phyloP scores from a whole-genome alignment of 92 coral and sea anemone species.

The Blastomussa wellsi region DNA sequence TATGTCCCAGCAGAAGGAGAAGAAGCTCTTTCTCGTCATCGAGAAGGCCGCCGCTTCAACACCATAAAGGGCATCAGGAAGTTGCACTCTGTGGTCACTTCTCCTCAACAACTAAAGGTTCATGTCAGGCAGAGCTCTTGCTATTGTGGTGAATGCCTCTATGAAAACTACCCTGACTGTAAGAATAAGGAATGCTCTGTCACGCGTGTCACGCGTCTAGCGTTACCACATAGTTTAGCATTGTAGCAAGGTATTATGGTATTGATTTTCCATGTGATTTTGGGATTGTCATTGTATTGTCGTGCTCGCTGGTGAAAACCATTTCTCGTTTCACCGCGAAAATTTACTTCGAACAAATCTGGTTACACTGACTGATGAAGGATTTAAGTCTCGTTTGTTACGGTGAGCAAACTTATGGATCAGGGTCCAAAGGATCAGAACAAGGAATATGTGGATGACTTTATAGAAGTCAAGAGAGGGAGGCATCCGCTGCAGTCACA shows the following conservation, averaged over 20 bases:
- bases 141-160: conserved; percentile 42
- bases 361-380: no score
- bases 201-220: no score
- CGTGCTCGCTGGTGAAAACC: no score
- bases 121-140: conserved; percentile 36
- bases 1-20: conserved; percentile 47
- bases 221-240: no score
- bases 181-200: conserved; percentile 39
- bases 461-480: conserved; percentile 30
- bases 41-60: conserved; percentile 25
- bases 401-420: no score
- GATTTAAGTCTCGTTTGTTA: no score
- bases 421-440: no score
- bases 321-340: no score
- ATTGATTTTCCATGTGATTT: no score
- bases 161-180: conserved; percentile 21
- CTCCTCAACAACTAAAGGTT: conserved; percentile 35
- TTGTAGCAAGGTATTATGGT: no score
- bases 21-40: conserved; percentile 24
- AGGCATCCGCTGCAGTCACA: conserved; percentile 39
- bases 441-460: conserved; percentile 35
- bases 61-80: conserved; percentile 43
- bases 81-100: conserved; percentile 44
- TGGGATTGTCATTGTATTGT: no score
- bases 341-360: no score